These are phyloP conservation scores for Prorops nasuta DNA, from an alignment of 1,140 invertebrate genomes.

Conservation along the genomic window DNA sequence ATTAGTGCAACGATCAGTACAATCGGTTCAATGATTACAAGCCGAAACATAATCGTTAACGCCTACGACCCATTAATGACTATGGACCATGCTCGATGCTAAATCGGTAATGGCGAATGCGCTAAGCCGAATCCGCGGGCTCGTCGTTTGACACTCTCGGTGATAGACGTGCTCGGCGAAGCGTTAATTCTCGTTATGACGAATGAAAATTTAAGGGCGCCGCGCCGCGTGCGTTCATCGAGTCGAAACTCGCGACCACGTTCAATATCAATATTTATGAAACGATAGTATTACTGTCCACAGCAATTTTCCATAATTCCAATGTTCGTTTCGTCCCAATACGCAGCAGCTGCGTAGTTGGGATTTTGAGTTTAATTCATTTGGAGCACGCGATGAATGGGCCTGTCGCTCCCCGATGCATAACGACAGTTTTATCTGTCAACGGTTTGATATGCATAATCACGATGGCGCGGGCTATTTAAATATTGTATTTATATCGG, in stretches of 20 bases:
- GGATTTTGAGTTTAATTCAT: too few species aligned
- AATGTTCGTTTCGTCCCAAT: too few species aligned
- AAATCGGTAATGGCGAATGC: slow-evolving; percentile 43
- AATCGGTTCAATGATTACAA: slow-evolving; percentile 54
- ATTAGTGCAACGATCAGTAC: slow-evolving; percentile 48
- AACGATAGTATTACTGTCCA: too few species aligned
- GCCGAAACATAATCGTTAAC: slow-evolving; percentile 55
- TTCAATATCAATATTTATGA: too few species aligned
- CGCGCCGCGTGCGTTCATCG: not conserved
- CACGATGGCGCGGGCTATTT: too few species aligned
- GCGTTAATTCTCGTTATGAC: slow-evolving; percentile 30
- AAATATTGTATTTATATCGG: too few species aligned
- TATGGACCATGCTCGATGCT: slow-evolving; percentile 45
- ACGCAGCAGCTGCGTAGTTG: too few species aligned
- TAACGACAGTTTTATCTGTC: too few species aligned
- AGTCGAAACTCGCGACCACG: not conserved
- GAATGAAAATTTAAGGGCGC: slow-evolving; percentile 31
- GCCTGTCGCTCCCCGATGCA: too few species aligned
- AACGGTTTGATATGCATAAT: too few species aligned
- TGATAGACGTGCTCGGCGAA: slow-evolving; percentile 26
- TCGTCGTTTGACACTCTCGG: slow-evolving; percentile 13
- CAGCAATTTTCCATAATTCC: too few species aligned
- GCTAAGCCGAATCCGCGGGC: slow-evolving; percentile 15
- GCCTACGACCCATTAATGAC: slow-evolving; percentile 51
- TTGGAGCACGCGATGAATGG: too few species aligned